Evolutionary conservation across 2,888 invertebrate genomes (phyloP), one percentile per base, ranked within the genome.

Genomic region (Chorisops tibialis): DNA sequence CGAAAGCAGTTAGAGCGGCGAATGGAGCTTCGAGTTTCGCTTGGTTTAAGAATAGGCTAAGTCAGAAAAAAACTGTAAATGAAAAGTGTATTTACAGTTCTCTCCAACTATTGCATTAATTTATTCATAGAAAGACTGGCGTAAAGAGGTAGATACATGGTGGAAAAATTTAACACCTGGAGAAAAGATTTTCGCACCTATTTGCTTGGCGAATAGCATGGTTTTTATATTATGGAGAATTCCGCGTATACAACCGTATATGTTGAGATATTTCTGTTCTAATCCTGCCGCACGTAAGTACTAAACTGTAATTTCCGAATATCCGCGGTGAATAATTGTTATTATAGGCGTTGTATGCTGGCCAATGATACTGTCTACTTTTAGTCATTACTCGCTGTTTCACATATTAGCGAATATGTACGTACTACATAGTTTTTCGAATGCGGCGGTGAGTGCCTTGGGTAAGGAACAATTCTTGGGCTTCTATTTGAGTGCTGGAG

Each of bases 341-440:
- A 45, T 51, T 67, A 66, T 52, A 91, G 89, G 82, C 72, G 83
- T 83, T 66, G 80, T 87, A 51, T 93, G 91, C 75, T 83, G 88
- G 79, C 93, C 97, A 3, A 94, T 97, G 94, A 74, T 96, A 54
- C 79, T 96, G 4, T 94, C 94, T n/a, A 90, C 91, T 35, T 98
- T 98, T 79, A 97, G 96, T 71, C 98, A 98, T 76, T 88, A 89
- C 72, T 91, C 91, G 1, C 77, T 86, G 38, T 79, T 93, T 66
- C 98, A 98, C 80, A 82, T 97, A 63, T 86, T 87, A 68, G 88
- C 91, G 59, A 99, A 99, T 78, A 98, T 99, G 97, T 96, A 91
- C 79, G 97, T 96, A 43, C 80, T 98, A 22, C 91, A 93, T 76
- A 92, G 89, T 73, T 95, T 95, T 73, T 70, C 73, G 3, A 73